These are phyloP conservation scores for Chaetodon trifasciatus DNA, from an alignment of 2,797 vertebrate genomes.

Conservation along the genomic window DNA sequence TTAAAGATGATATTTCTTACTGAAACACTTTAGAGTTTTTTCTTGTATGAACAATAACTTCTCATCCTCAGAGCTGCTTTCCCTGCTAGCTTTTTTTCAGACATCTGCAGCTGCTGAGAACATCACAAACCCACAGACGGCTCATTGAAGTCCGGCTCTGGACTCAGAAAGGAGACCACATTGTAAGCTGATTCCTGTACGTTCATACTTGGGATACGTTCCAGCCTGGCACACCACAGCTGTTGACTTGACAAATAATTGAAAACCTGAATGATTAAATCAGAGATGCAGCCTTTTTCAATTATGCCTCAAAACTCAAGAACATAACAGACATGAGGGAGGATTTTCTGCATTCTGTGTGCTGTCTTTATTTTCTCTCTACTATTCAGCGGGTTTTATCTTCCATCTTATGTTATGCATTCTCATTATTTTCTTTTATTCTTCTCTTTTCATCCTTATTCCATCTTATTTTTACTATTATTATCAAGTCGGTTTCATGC, in stretches of 20 bases:
- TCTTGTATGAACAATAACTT: not conserved
- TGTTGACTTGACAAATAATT: not conserved
- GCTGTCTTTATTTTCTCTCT: too few species aligned
- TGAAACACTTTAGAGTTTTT: not conserved
- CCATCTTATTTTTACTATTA: too few species aligned
- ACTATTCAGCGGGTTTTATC: too few species aligned
- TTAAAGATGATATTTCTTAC: not conserved
- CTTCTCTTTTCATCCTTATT: too few species aligned
- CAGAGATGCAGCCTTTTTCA: too few species aligned
- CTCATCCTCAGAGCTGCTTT: not conserved
- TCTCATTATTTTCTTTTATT: too few species aligned
- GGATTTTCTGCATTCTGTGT: too few species aligned
- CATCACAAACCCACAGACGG: not conserved
- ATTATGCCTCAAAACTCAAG: too few species aligned
- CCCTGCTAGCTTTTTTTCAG: not conserved
- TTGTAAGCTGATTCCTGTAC: not conserved
- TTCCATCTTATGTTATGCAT: too few species aligned
- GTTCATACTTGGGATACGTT: not conserved
- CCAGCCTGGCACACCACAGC: not conserved
- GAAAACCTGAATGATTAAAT: not conserved
- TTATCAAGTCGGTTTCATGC: too few species aligned
- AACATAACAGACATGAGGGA: too few species aligned
- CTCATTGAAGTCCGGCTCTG: not conserved
- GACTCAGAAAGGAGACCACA: not conserved
- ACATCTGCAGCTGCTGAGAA: constrained; percentile 7